Percentiles rank a stretch among this genome's conserved stretches.
phyloP scores from a whole-genome alignment of 2,797 vertebrate species.

The Hydrophis major region DNA sequence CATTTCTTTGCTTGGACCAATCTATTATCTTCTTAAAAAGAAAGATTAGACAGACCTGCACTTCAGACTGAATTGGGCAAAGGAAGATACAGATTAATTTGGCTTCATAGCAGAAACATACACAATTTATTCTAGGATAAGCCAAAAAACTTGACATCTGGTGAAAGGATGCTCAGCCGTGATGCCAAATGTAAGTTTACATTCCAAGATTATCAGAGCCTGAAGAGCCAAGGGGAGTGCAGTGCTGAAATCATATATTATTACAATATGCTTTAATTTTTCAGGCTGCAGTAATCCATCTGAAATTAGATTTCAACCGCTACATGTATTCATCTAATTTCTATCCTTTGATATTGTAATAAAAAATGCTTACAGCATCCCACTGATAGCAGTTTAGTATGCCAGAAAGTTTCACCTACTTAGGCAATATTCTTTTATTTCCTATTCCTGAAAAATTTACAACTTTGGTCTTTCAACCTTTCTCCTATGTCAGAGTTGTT shows the following conservation, averaged over 20 bases:
- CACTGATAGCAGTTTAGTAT: not conserved
- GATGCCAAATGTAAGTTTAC: slow-evolving; percentile 34
- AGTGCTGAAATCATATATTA: not conserved
- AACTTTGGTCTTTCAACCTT: slow-evolving; percentile 27
- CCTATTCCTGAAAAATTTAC: slow-evolving; percentile 23
- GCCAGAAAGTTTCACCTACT: slow-evolving; percentile 19
- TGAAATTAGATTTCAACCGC: not conserved
- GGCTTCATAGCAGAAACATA: slow-evolving; percentile 27
- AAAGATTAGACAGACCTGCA: slow-evolving; percentile 25
- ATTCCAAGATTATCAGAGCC: slow-evolving; percentile 29
- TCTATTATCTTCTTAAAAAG: slow-evolving; percentile 46
- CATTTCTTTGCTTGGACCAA: slow-evolving; percentile 32
- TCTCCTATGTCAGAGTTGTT: not conserved
- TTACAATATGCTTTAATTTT: not conserved
- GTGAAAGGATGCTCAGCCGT: slow-evolving; percentile 31
- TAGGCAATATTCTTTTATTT: slow-evolving; percentile 21
- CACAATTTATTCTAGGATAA: slow-evolving; percentile 39
- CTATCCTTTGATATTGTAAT: not conserved
- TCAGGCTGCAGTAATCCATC: not conserved
- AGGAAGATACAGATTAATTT: slow-evolving; percentile 19
- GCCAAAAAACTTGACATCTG: slow-evolving; percentile 35
- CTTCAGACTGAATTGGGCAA: slow-evolving; percentile 19
- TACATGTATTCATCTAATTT: slow-evolving; percentile 1
- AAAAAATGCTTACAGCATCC: not conserved
- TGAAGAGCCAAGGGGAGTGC: slow-evolving; percentile 18